These are phyloP conservation scores for Pachycephus smyrnensis DNA, from an alignment of 2,888 invertebrate species.

Conservation along the genomic window DNA sequence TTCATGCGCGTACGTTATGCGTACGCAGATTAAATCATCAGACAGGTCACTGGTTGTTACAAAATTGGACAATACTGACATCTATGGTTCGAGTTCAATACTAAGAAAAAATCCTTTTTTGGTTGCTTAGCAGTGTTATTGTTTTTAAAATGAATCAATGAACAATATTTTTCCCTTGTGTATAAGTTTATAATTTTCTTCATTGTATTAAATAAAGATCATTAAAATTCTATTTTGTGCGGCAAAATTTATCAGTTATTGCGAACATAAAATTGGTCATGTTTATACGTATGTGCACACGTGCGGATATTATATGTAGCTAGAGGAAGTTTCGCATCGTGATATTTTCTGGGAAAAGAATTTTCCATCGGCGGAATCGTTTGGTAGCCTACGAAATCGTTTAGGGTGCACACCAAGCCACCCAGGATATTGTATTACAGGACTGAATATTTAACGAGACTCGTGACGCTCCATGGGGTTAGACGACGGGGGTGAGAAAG, in stretches of 20 bases:
- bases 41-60: background rate
- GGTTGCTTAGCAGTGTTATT: too few relatives aligned
- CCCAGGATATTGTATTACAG: constrained; percentile 69
- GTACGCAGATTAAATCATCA: background rate
- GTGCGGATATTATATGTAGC: too few relatives aligned
- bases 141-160: too few relatives aligned
- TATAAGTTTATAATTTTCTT: background rate
- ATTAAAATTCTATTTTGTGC: too few relatives aligned
- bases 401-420: background rate
- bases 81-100: too few relatives aligned
- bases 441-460: constrained; percentile 69
- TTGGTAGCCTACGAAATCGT: constrained; percentile 10
- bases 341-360: background rate
- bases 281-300: background rate
- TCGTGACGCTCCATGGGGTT: constrained; percentile 47
- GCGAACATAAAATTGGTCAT: background rate
- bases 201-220: background rate
- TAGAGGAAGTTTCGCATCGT: background rate
- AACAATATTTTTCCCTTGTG: too few relatives aligned
- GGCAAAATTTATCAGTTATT: too few relatives aligned
- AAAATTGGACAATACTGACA: background rate
- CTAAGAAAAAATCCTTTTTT: background rate
- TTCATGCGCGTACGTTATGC: too few relatives aligned
- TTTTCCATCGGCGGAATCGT: background rate
- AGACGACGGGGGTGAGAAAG: constrained; percentile 41